A percentile compares a stretch with the other conserved stretches of the same genome.
phyloP scores from a whole-genome alignment of 37 sponge, comb jelly and placozoan genomes.

The Axinella damicornis region DNA sequence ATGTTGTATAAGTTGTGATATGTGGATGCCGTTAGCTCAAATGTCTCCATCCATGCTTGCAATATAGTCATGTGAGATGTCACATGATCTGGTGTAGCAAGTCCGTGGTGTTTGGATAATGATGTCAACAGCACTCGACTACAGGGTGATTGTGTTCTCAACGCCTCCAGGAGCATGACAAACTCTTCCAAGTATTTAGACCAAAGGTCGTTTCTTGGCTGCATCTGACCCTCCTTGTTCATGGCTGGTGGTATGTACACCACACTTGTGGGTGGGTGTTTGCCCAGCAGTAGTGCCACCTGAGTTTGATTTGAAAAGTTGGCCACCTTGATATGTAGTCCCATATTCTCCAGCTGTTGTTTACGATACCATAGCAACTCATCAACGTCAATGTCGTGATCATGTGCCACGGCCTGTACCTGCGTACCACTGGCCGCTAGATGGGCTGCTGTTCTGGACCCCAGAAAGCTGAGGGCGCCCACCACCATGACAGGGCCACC shows the following conservation, averaged over 20 bases:
- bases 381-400: not conserved
- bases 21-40: constrained; percentile 26
- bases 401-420: constrained; percentile 22
- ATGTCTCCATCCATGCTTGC: constrained; percentile 23
- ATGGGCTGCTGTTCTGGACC: constrained; percentile 29
- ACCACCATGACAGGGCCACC: constrained; percentile 7
- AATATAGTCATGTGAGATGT: constrained; percentile 1
- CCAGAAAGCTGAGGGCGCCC: constrained; percentile 46
- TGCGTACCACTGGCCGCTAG: not conserved
- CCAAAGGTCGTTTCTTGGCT: not conserved
- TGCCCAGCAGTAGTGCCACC: not conserved
- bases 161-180: constrained; percentile 41
- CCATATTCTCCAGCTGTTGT: constrained; percentile 21
- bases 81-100: not conserved
- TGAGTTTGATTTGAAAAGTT: constrained; percentile 43
- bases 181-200: constrained; percentile 11
- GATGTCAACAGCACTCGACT: constrained; percentile 20
- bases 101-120: not conserved
- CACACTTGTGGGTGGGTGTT: not conserved
- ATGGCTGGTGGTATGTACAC: constrained; percentile 25
- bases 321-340: constrained; percentile 18
- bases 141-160: constrained; percentile 9
- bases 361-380: constrained; percentile 58
- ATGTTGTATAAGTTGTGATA: constrained; percentile 40
- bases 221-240: not conserved